Conservation (phyloP, 2,113 vertebrate species). For the Oncorhynchus tshawytscha region DNA sequence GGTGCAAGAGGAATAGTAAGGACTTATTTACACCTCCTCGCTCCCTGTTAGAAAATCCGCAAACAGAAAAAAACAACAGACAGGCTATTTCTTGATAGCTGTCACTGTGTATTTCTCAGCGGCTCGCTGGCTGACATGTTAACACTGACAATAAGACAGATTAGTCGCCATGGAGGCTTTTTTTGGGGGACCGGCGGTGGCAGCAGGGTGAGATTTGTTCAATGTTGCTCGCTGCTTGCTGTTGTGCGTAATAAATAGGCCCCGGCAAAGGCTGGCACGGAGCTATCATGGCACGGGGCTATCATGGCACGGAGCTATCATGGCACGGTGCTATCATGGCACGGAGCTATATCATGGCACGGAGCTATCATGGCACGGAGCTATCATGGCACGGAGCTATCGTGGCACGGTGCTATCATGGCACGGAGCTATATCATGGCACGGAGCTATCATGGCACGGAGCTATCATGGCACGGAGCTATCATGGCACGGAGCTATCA, state of each 20-base stretch:
- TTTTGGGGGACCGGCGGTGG: slow-evolving; percentile 11
- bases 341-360: no score
- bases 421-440: no score
- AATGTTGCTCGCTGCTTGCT: slow-evolving; percentile 25
- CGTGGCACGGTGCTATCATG: no score
- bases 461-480: no score
- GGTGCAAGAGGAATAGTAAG: neutral
- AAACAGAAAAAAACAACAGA: slow-evolving; percentile 22
- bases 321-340: no score
- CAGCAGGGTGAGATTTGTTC: slow-evolving; percentile 34
- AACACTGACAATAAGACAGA: slow-evolving; percentile 50
- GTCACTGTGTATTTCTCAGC: slow-evolving; percentile 44
- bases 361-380: no score
- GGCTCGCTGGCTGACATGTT: slow-evolving; percentile 34
- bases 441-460: no score
- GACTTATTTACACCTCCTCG: neutral
- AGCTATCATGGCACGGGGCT: slow-evolving; percentile 42
- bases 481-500: no score
- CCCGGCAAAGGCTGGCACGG: slow-evolving; percentile 44
- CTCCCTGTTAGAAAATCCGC: slow-evolving; percentile 7
- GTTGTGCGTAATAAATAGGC: slow-evolving; percentile 48
- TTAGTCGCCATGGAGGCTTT: slow-evolving; percentile 30
- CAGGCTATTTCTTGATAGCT: slow-evolving; percentile 40
- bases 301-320: no score
- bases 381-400: no score